Evolutionary conservation across 2,113 vertebrate species (phyloP).

Genomic region (Glaucomys volans): DNA sequence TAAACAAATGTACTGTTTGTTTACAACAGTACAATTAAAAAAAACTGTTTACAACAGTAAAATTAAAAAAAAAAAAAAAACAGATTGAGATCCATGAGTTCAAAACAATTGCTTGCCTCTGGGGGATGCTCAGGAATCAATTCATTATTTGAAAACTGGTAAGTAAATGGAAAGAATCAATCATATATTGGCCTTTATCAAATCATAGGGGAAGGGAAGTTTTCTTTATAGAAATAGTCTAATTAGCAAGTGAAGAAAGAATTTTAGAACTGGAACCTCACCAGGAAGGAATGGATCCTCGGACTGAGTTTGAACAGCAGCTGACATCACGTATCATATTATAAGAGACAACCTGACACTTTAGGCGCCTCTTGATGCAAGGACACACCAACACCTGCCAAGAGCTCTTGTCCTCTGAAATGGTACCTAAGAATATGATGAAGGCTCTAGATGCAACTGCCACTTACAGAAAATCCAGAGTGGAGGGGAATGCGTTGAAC

Average conservation of each 20-base stretch:
- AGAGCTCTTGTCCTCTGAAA: neutral
- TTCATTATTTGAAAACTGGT: slow-evolving; percentile 26
- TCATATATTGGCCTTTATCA: neutral
- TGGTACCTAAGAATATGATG: neutral
- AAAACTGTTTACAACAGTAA: no score
- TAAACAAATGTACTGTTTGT: no score
- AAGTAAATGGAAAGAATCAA: neutral
- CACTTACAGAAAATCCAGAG: neutral
- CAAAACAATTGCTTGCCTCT: neutral
- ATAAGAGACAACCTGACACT: neutral
- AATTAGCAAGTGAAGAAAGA: neutral
- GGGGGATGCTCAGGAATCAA: neutral
- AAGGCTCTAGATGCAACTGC: neutral
- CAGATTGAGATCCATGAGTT: neutral
- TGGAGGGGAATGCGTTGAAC: neutral
- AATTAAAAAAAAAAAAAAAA: neutral
- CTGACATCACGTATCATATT: neutral
- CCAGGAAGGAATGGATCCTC: neutral
- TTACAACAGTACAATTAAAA: no score
- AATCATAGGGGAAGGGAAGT: neutral
- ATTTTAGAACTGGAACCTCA: neutral
- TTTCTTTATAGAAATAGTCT: neutral
- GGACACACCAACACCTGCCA: neutral
- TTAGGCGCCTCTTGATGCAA: neutral
- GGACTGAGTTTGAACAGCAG: neutral